Percentiles rank a stretch among this genome's conserved stretches.
phyloP scores from a whole-genome alignment of 2,113 vertebrate species.

The Cryptotis parvus region DNA sequence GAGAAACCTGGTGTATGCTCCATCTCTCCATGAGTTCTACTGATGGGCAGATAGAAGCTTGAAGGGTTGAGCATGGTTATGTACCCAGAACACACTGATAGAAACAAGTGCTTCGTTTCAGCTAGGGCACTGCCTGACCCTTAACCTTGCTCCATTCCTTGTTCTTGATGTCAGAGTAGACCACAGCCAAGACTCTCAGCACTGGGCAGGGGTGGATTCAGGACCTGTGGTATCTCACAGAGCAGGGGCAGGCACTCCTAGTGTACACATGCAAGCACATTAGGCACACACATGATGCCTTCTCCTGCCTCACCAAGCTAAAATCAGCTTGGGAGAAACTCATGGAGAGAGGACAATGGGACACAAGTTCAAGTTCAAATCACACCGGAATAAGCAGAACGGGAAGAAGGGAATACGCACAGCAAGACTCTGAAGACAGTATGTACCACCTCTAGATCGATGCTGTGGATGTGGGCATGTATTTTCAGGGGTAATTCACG shows the following conservation, averaged over 20 bases:
- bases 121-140: background rate
- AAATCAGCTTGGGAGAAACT: slow-evolving; percentile 60
- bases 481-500: slow-evolving; percentile 9
- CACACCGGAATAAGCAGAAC: slow-evolving; percentile 36
- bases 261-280: background rate
- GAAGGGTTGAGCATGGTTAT: background rate
- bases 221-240: background rate
- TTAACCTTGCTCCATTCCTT: background rate
- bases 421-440: too few species aligned
- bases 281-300: background rate
- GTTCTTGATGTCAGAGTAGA: background rate
- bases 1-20: background rate
- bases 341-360: background rate
- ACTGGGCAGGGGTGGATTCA: background rate
- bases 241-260: background rate
- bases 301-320: slow-evolving; percentile 57
- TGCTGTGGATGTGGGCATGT: background rate
- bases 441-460: slow-evolving; percentile 40
- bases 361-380: slow-evolving; percentile 52
- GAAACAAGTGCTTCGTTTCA: slow-evolving; percentile 7
- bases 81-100: background rate
- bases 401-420: slow-evolving; percentile 19
- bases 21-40: background rate
- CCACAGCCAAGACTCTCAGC: background rate
- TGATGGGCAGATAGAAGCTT: background rate